Evolutionary conservation across 2,113 vertebrate genomes (phyloP).

Genomic region (Otus sunia): DNA sequence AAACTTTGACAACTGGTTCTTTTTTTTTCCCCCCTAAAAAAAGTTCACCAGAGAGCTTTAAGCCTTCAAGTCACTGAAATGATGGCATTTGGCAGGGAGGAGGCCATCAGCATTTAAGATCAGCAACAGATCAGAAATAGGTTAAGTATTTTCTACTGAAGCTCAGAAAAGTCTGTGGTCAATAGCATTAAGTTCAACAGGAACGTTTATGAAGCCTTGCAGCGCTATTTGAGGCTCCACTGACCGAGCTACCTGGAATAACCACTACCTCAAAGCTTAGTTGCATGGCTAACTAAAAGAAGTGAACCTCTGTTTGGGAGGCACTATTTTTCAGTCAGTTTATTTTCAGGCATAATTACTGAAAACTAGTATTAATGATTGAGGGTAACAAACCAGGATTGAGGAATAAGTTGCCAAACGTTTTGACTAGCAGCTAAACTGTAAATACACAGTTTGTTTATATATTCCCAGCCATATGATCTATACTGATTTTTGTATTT

Average conservation of each 20-base stretch:
- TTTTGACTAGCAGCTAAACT: not conserved
- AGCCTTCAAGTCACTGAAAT: not conserved
- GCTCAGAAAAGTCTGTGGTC: not conserved
- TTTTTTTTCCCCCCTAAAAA: not conserved
- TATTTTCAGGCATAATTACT: not conserved
- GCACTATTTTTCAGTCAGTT: not conserved
- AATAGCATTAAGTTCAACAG: not conserved
- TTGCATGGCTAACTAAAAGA: not conserved
- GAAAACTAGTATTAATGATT: not conserved
- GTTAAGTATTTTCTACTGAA: not conserved
- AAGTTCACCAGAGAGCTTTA: not conserved
- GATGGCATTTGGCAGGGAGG: not conserved
- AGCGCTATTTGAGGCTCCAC: not conserved
- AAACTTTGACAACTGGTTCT: not conserved
- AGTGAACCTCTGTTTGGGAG: not conserved
- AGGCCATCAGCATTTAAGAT: not conserved
- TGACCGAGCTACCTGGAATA: not conserved
- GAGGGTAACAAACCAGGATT: not conserved
- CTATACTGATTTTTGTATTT: not conserved
- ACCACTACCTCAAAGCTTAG: not conserved
- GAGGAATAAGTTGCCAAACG: not conserved
- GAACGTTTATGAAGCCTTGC: not conserved
- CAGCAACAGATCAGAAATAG: not conserved
- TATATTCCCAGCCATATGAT: not conserved
- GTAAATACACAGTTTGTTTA: not conserved